Evolutionary conservation across 1,140 invertebrate species (phyloP).

Genomic region (Frieseomelitta varia): DNA sequence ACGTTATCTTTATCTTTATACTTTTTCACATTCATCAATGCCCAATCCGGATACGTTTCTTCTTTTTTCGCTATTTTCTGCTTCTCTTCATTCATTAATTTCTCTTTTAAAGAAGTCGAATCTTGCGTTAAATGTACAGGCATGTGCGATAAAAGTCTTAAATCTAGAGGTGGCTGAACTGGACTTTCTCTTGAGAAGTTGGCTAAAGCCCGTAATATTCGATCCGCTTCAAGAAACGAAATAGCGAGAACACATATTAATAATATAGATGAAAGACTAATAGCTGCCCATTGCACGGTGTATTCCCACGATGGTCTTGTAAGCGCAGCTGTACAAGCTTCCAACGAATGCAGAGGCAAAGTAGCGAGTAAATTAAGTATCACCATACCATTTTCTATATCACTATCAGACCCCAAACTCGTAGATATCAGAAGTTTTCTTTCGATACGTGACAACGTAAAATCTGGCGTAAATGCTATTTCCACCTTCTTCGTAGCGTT

Average conservation of each 20-base stretch:
- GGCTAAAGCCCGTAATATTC: conserved; percentile 84
- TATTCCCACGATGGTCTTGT: conserved; percentile 92
- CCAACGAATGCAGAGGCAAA: conserved; percentile 89
- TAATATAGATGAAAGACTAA: conserved; percentile 85
- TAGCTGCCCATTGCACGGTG: conserved; percentile 87
- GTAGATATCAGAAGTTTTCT: conserved; percentile 85
- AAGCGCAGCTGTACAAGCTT: conserved; percentile 87
- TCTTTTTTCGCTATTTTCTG: conserved; percentile 56
- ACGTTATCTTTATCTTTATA: conserved; percentile 69
- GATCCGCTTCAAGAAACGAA: conserved; percentile 89
- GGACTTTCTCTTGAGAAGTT: conserved; percentile 80
- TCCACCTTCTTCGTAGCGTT: conserved; percentile 94
- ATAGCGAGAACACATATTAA: conserved; percentile 87
- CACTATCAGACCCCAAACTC: conserved; percentile 79
- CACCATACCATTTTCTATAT: conserved; percentile 67
- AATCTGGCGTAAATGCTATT: conserved; percentile 96
- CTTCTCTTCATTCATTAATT: conserved; percentile 56
- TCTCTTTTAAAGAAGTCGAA: conserved; percentile 59
- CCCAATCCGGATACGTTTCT: conserved; percentile 68
- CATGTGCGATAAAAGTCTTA: conserved; percentile 80
- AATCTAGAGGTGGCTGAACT: conserved; percentile 84
- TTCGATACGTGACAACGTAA: conserved; percentile 91
- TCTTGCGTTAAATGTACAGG: conserved; percentile 57
- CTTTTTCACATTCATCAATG: conserved; percentile 70
- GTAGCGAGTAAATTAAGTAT: conserved; percentile 88